A percentile compares a stretch with the other conserved stretches of the same genome.
Evolutionary conservation across 2,888 invertebrate species (phyloP).

Genomic region (Cistogaster globosa): DNA sequence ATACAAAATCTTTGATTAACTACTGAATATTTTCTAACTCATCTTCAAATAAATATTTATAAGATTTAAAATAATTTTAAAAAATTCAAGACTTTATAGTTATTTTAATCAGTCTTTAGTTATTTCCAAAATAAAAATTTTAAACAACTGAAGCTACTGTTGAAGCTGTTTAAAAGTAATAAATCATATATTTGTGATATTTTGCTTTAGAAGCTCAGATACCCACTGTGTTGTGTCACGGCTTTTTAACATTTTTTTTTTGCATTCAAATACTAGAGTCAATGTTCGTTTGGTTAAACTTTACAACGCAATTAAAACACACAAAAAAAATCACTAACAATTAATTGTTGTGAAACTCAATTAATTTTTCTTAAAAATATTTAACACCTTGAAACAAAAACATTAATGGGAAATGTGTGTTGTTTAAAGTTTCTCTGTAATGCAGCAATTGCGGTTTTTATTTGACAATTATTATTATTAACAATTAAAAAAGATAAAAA

Average conservation of each 20-base stretch:
- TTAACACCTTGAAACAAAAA: slow-evolving; percentile 56
- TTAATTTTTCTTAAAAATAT: slow-evolving; percentile 1
- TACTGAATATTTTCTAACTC: too few species aligned
- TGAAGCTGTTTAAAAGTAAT: too few species aligned
- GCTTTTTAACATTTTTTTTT: neutral
- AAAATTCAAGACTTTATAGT: too few species aligned
- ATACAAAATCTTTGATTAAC: too few species aligned
- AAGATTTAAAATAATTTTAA: too few species aligned
- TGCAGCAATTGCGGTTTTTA: slow-evolving; percentile 26
- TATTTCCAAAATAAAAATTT: too few species aligned
- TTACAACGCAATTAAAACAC: slow-evolving; percentile 12
- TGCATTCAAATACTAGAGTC: slow-evolving; percentile 31
- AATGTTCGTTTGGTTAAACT: slow-evolving; percentile 1
- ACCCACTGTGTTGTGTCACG: slow-evolving; percentile 17
- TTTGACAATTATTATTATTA: slow-evolving; percentile 54
- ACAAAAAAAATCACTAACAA: slow-evolving; percentile 19
- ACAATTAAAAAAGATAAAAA: neutral
- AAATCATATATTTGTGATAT: neutral
- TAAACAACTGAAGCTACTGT: too few species aligned
- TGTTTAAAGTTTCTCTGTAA: neutral
- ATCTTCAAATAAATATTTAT: too few species aligned
- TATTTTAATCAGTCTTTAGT: too few species aligned
- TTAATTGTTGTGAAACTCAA: slow-evolving; percentile 28
- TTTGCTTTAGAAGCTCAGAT: neutral
- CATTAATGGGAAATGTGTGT: slow-evolving; percentile 44